Percentiles rank a stretch among this genome's conserved stretches.
These are phyloP conservation scores for Salmo trutta DNA, from an alignment of 2,797 vertebrate species.

Conservation along the genomic window DNA sequence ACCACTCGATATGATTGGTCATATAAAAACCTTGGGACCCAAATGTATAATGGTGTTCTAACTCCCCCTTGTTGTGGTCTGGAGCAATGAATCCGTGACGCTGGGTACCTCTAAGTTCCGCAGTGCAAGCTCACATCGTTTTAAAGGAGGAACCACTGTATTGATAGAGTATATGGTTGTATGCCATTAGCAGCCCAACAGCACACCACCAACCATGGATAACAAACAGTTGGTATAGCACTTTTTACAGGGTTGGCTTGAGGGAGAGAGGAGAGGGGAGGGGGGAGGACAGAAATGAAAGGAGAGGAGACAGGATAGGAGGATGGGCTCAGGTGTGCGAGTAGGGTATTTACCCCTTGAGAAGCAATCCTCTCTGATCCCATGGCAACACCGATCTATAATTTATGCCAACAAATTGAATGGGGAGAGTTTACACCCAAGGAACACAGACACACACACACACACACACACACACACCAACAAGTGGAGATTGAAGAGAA, in stretches of 20 bases:
- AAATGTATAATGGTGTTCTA: no score
- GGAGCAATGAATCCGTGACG: no score
- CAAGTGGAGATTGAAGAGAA: slow-evolving; percentile 57
- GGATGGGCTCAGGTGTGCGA: slow-evolving; percentile 59
- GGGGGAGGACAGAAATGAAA: neutral
- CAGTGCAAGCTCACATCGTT: no score
- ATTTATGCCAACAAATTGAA: slow-evolving; percentile 68
- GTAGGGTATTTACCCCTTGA: slow-evolving; percentile 35
- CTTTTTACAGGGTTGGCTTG: neutral
- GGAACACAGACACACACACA: slow-evolving; percentile 28
- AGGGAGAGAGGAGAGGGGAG: neutral
- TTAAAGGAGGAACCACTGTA: no score
- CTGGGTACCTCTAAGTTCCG: no score
- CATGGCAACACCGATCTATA: slow-evolving; percentile 63
- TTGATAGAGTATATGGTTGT: neutral
- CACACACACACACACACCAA: slow-evolving; percentile 30
- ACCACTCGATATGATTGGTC: no score
- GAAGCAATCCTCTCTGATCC: slow-evolving; percentile 51
- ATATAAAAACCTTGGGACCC: no score
- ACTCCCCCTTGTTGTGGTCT: no score
- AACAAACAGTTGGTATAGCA: neutral
- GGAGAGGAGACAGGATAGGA: slow-evolving; percentile 1
- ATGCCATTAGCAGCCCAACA: neutral
- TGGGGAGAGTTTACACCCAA: slow-evolving; percentile 26
- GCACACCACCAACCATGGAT: neutral